A percentile compares a stretch with the other conserved stretches of the same genome.
Evolutionary conservation across 2,888 invertebrate genomes (phyloP).

Genomic region (Phania funesta): DNA sequence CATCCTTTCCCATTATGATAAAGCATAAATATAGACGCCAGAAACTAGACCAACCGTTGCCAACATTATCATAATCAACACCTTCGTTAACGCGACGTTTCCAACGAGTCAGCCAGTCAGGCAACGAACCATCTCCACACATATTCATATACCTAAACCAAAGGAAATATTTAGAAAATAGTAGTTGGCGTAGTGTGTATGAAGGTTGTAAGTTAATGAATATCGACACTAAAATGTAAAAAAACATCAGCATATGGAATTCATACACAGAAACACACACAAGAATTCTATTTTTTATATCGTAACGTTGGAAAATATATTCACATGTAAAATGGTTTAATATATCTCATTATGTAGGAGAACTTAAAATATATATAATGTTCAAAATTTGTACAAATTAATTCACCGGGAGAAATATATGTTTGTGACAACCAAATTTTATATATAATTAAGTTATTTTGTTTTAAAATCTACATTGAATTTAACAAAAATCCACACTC

Average conservation of each 20-base stretch:
- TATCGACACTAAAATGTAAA: constrained; percentile 10
- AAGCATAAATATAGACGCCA: constrained; percentile 56
- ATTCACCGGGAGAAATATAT: no score
- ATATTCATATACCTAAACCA: not conserved
- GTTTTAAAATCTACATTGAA: no score
- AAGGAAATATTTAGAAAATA: constrained; percentile 26
- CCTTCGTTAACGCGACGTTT: constrained; percentile 53
- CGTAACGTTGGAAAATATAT: constrained; percentile 54
- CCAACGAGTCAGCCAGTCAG: not conserved
- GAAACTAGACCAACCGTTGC: constrained; percentile 52
- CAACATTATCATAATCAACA: constrained; percentile 65
- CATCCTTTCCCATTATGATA: constrained; percentile 58
- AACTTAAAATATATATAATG: no score
- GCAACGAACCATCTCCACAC: no score
- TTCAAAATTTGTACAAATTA: no score
- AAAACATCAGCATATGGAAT: constrained; percentile 1
- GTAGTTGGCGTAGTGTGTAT: not conserved
- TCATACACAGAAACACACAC: not conserved
- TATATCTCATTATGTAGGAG: no score
- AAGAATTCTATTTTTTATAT: no score
- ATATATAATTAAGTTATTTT: no score
- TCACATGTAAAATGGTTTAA: constrained; percentile 53
- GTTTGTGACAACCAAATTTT: no score
- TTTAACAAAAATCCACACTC: no score
- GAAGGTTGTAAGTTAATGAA: constrained; percentile 1